A percentile compares a stretch with the other conserved stretches of the same genome.
phyloP scores from a whole-genome alignment of 2,113 vertebrate genomes.

The Riparia riparia region DNA sequence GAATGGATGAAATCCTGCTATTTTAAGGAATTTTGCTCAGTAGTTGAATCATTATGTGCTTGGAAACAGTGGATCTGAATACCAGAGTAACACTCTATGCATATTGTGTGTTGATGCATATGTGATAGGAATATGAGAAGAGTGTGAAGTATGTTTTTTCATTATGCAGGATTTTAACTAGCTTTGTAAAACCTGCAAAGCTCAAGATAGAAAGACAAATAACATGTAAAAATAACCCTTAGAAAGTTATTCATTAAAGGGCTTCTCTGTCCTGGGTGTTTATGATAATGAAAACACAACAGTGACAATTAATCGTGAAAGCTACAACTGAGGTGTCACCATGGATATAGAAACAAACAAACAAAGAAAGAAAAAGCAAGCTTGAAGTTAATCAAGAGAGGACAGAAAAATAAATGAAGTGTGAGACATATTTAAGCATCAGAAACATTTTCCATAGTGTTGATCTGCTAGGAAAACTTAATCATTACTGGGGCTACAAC shows the following conservation, averaged over 20 bases:
- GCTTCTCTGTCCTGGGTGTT: not conserved
- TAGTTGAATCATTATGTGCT: not conserved
- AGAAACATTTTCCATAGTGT: conserved; percentile 38
- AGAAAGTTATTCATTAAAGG: conserved; percentile 7
- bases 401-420: conserved; percentile 57
- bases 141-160: not conserved
- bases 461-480: conserved; percentile 28
- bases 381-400: conserved; percentile 37
- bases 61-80: not conserved
- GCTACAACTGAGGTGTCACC: conserved; percentile 12
- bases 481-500: conserved; percentile 43
- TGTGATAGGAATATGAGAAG: not conserved
- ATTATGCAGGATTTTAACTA: not conserved
- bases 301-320: conserved; percentile 4
- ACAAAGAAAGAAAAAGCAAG: not conserved
- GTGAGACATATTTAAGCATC: conserved; percentile 54
- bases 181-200: not conserved
- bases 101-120: not conserved
- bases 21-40: not conserved
- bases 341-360: not conserved
- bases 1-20: not conserved
- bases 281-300: conserved; percentile 5
- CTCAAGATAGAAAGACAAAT: not conserved
- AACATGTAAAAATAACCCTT: not conserved
- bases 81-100: not conserved